These are phyloP conservation scores for Collichthys lucidus DNA, from an alignment of 2,113 vertebrate species.

Conservation along the genomic window DNA sequence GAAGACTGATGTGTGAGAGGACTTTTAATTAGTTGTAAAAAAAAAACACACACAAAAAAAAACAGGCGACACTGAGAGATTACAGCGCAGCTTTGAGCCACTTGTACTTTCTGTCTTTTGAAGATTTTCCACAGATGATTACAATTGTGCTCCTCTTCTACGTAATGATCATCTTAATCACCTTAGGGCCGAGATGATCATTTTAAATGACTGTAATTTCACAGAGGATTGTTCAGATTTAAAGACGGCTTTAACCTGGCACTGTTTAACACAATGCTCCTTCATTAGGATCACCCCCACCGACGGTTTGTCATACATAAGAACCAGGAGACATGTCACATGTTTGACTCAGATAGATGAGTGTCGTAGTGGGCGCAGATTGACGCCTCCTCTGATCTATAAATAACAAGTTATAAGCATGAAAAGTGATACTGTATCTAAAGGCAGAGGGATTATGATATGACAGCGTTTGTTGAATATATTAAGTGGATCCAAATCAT, in stretches of 20 bases:
- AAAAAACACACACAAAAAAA: not conserved
- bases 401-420: constrained; percentile 61
- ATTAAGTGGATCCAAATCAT: constrained; percentile 73
- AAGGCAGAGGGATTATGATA: constrained; percentile 72
- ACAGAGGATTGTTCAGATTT: constrained; percentile 36
- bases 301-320: not conserved
- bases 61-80: constrained; percentile 44
- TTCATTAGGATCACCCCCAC: not conserved
- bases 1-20: constrained; percentile 49
- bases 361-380: not conserved
- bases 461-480: constrained; percentile 70
- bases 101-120: constrained; percentile 28
- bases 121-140: constrained; percentile 57
- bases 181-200: constrained; percentile 48
- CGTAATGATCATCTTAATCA: constrained; percentile 60
- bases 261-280: not conserved
- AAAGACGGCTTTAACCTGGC: not conserved
- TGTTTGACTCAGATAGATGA: constrained; percentile 12
- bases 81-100: constrained; percentile 39
- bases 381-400: constrained; percentile 43
- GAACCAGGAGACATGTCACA: not conserved
- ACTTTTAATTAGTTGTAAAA: constrained; percentile 49
- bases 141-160: constrained; percentile 43
- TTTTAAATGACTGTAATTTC: constrained; percentile 41
- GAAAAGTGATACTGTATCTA: constrained; percentile 67